Conservation (phyloP, 2,113 vertebrate species). For the Murina feae region DNA sequence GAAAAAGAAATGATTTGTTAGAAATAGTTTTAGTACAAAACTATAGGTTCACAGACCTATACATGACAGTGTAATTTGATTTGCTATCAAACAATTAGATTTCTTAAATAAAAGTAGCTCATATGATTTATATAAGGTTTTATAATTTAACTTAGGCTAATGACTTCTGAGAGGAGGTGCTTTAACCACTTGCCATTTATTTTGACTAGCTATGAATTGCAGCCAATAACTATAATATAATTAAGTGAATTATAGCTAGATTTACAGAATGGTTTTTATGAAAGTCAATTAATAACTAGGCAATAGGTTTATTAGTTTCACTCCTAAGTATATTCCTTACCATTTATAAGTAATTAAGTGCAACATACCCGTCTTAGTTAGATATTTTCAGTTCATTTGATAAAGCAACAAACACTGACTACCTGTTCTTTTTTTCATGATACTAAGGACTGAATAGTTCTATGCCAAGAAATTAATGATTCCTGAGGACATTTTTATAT, state of each 20-base stretch:
- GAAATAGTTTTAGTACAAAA: not conserved
- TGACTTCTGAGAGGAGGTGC: not conserved
- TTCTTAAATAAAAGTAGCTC: not conserved
- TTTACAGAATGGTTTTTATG: conserved; percentile 35
- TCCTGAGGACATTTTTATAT: not conserved
- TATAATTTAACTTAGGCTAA: not conserved
- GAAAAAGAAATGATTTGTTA: not conserved
- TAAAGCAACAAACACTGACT: not conserved
- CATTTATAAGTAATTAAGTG: not conserved
- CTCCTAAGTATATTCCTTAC: conserved; percentile 22
- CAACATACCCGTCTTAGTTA: not conserved
- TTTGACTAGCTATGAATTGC: not conserved
- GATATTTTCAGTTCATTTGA: conserved; percentile 29
- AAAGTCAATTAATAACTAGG: conserved; percentile 40
- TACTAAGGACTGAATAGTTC: not conserved
- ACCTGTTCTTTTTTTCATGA: not conserved
- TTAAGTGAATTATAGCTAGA: conserved; percentile 14
- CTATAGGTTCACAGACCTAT: not conserved
- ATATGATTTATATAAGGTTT: not conserved
- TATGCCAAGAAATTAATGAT: not conserved
- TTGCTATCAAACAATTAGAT: not conserved
- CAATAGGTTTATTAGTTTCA: not conserved
- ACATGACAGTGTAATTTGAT: not conserved
- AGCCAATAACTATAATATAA: conserved; percentile 9
- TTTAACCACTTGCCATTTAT: conserved; percentile 32